Evolutionary conservation across 2,888 invertebrate species (phyloP).

Genomic region (Mongoloraphidia duomilia): DNA sequence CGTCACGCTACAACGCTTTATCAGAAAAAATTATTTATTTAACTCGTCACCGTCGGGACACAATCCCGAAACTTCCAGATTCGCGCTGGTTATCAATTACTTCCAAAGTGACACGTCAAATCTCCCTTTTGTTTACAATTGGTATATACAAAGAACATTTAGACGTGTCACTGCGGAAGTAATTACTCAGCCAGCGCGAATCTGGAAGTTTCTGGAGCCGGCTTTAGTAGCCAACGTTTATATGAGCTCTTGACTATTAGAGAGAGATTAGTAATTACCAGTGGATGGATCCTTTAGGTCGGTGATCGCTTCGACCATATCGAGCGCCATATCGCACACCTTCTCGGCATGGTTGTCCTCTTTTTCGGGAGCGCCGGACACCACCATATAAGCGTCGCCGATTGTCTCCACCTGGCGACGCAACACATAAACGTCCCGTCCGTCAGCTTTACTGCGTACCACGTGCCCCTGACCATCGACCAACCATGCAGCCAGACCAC

Average conservation of each 20-base stretch:
- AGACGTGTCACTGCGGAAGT: no score
- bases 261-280: conserved; percentile 32
- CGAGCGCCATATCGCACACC: conserved; percentile 89
- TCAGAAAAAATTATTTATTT: no score
- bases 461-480: conserved; percentile 5
- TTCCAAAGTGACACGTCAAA: no score
- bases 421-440: conserved; percentile 12
- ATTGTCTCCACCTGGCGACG: conserved; percentile 79
- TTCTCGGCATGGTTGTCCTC: conserved; percentile 82
- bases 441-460: conserved; percentile 12
- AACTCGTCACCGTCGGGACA: no score
- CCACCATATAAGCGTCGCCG: conserved; percentile 97
- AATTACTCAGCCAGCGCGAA: no score
- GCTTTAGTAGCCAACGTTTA: background rate
- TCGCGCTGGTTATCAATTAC: no score
- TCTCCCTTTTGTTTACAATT: no score
- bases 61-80: no score
- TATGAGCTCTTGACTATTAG: background rate
- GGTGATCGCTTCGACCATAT: conserved; percentile 88
- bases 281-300: conserved; percentile 87
- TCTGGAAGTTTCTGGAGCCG: background rate
- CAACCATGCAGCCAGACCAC: conserved; percentile 11
- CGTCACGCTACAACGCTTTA: no score
- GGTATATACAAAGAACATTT: no score
- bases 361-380: conserved; percentile 85